A percentile compares a stretch with the other conserved stretches of the same genome.
Evolutionary conservation across 2,888 invertebrate genomes (phyloP).

Genomic region (Thereva unica): DNA sequence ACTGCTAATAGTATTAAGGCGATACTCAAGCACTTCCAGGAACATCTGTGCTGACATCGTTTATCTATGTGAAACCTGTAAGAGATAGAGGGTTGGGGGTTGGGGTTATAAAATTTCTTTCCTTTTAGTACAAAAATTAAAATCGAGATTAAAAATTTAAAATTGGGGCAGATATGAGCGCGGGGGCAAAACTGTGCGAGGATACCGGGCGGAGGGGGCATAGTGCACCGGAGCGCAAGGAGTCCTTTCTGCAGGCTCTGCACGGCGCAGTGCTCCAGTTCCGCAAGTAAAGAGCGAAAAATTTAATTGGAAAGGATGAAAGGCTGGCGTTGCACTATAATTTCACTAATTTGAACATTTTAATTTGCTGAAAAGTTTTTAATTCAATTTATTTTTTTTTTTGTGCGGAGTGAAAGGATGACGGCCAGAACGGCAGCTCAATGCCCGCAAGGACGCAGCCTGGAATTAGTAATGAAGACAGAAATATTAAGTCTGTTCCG

Average conservation of each 20-base stretch:
- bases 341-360: constrained; percentile 31
- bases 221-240: neutral
- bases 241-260: neutral
- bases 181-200: neutral
- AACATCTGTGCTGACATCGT: constrained; percentile 89
- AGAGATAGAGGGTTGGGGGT: constrained; percentile 36
- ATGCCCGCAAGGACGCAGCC: too few species aligned
- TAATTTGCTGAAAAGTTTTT: constrained; percentile 21
- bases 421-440: too few species aligned
- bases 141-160: constrained; percentile 27
- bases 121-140: constrained; percentile 25
- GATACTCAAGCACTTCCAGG: constrained; percentile 96
- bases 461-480: too few species aligned
- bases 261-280: neutral
- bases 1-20: constrained; percentile 89
- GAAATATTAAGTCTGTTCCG: too few species aligned
- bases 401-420: neutral
- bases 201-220: neutral
- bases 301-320: constrained; percentile 29
- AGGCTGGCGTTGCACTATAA: constrained; percentile 28
- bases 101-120: constrained; percentile 18
- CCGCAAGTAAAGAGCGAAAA: constrained; percentile 8
- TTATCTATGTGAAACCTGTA: constrained; percentile 86
- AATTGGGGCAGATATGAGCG: constrained; percentile 15
- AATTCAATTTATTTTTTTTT: constrained; percentile 18